A percentile compares a stretch with the other conserved stretches of the same genome.
Conservation (phyloP, 2,113 vertebrate species). For the Nannobrachium achirus region DNA sequence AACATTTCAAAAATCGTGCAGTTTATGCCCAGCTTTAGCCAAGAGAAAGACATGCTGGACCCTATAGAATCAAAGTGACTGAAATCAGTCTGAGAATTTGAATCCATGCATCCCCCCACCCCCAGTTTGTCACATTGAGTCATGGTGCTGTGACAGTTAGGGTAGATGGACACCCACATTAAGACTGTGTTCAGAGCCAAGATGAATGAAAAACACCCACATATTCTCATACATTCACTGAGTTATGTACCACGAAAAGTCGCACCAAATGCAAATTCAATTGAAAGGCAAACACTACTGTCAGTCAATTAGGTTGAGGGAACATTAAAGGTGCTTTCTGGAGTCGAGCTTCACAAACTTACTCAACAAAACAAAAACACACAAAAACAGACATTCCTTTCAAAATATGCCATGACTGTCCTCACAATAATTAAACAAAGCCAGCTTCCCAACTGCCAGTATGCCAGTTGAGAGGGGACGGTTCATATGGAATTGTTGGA, state of each 20-base stretch:
- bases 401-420: too few species aligned
- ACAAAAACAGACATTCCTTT: too few species aligned
- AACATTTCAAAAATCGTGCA: too few species aligned
- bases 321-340: not conserved
- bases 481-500: slow-evolving; percentile 15
- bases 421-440: slow-evolving; percentile 22
- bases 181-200: slow-evolving; percentile 44
- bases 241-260: slow-evolving; percentile 40
- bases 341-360: not conserved
- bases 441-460: slow-evolving; percentile 7
- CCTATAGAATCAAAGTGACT: too few species aligned
- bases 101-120: slow-evolving; percentile 16
- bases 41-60: too few species aligned
- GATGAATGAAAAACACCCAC: slow-evolving; percentile 60
- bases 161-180: slow-evolving; percentile 43
- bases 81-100: slow-evolving; percentile 39
- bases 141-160: slow-evolving; percentile 57
- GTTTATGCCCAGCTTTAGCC: too few species aligned
- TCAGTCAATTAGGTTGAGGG: slow-evolving; percentile 32
- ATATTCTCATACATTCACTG: slow-evolving; percentile 49
- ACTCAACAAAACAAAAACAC: not conserved
- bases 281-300: slow-evolving; percentile 28
- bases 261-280: slow-evolving; percentile 45
- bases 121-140: slow-evolving; percentile 55
- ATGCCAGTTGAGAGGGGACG: slow-evolving; percentile 4